Evolutionary conservation across 2,888 invertebrate genomes (phyloP).

Genomic region (Gymnocheta viridis): DNA sequence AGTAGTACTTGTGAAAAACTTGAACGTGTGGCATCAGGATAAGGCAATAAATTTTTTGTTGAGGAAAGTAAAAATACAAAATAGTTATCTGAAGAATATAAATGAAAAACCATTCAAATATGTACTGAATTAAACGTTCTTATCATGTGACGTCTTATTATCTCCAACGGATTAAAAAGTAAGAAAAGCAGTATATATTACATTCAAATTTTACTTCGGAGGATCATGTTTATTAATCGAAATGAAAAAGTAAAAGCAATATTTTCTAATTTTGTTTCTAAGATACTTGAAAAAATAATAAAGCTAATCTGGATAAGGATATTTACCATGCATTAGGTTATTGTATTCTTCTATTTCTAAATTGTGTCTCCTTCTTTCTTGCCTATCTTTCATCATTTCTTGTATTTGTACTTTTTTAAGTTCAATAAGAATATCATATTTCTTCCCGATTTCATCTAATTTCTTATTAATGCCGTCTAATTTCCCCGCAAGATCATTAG

Average conservation of each 20-base stretch:
- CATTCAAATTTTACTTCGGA: neutral
- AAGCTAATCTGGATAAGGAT: neutral
- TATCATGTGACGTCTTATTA: too few relatives aligned
- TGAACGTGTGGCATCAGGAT: too few relatives aligned
- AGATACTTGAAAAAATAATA: neutral
- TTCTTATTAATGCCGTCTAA: neutral
- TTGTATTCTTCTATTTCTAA: conserved; percentile 2
- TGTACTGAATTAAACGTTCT: too few relatives aligned
- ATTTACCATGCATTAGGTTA: neutral
- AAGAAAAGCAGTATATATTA: too few relatives aligned
- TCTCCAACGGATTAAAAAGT: too few relatives aligned
- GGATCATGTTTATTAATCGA: neutral
- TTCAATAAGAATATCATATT: neutral
- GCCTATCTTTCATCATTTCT: neutral
- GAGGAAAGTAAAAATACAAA: too few relatives aligned
- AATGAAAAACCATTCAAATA: too few relatives aligned
- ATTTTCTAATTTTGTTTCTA: neutral
- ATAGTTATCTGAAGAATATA: too few relatives aligned
- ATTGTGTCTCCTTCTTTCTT: neutral
- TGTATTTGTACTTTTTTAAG: neutral
- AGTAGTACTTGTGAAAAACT: too few relatives aligned
- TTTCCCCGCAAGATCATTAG: neutral
- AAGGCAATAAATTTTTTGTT: too few relatives aligned
- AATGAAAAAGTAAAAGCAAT: neutral
- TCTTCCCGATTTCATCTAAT: neutral